Base-by-base conservation (phyloP, 2,888 invertebrate species). In the Euproctis similis region DNA sequence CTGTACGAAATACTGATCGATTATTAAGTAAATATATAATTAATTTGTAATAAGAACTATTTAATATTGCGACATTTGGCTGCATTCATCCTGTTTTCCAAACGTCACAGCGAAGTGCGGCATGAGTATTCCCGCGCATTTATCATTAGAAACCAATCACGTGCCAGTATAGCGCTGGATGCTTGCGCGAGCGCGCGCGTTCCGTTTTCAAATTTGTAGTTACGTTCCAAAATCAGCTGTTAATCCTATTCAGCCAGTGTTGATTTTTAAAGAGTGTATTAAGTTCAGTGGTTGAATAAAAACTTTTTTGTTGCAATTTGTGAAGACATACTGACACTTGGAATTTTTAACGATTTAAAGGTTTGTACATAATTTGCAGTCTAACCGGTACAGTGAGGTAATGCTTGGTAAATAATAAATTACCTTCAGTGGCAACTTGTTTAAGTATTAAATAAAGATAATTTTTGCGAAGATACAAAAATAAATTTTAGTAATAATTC, bases 121-220 rank as follows among this genome's bases (percentile, higher is more conserved):
- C 63, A 64, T 47, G 46, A 61, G 60, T 67, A 62, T 72, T 76
- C 69, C 72, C 76, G 75, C 73, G 69, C 46, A 12, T 23, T n/a
- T 12, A 3, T 8, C 8, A 3, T 60, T 52, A 47, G 42, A 43
- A 54, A 53, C 73, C 72, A 76, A 78, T 75, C 62, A 59, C 39
- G 26, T 25, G 55, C 40, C 65, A 80, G 81, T 81, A 61, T 45
- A 53, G 69, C 60, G 67, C 46, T 33, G 57, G 42, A 37, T 36
- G 51, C 42, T 53, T 34, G 59, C 61, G 68, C 59, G 46, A 36
- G 54, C 67, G 73, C 67, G 65, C 71, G 73, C 53, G 54, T 71
- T 54, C 35, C 33, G 36, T 41, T 54, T 58, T 46, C 34, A 43
- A 55, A 53, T 38, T 44, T 33, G 26, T 45, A 47, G 38, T 39